These are phyloP conservation scores for Cataglyphis hispanica DNA, from an alignment of 1,140 invertebrate genomes.

Conservation along the genomic window DNA sequence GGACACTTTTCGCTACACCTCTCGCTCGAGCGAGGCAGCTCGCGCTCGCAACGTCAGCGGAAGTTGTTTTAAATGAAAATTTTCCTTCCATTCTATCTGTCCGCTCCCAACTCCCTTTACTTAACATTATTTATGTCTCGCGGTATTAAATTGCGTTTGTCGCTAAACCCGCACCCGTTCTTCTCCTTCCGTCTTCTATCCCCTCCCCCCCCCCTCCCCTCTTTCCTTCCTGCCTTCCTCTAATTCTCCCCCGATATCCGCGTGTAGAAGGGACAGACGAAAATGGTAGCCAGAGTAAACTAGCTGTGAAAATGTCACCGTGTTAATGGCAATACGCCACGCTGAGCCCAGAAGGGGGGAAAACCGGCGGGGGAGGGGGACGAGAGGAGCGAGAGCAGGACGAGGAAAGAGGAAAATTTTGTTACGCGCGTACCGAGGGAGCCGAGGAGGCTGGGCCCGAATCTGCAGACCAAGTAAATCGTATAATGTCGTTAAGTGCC, in stretches of 20 bases:
- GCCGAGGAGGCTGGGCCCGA: not conserved
- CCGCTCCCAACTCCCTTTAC: not conserved
- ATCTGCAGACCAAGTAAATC: slow-evolving; percentile 38
- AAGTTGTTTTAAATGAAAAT: slow-evolving; percentile 38
- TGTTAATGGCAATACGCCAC: slow-evolving; percentile 51
- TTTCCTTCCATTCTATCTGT: slow-evolving; percentile 2
- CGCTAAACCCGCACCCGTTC: not conserved
- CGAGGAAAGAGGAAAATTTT: slow-evolving; percentile 54
- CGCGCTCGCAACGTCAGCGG: no score
- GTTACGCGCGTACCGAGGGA: slow-evolving; percentile 21
- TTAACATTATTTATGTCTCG: slow-evolving; percentile 25
- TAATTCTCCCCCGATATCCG: not conserved
- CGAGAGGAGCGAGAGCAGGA: not conserved
- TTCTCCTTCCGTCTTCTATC: no score
- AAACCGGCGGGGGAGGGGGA: no score
- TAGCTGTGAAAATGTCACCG: slow-evolving; percentile 37
- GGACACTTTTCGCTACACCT: not conserved
- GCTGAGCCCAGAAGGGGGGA: slow-evolving; percentile 7
- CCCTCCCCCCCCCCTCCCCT: no score
- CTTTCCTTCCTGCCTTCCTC: no score
- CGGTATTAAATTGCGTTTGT: slow-evolving; percentile 17
- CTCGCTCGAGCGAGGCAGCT: not conserved
- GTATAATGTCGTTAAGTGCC: slow-evolving; percentile 38
- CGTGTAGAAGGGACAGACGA: slow-evolving; percentile 35
- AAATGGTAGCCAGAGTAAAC: slow-evolving; percentile 45